phyloP scores from a whole-genome alignment of 2,888 invertebrate species.

The Coelopa pilipes region DNA sequence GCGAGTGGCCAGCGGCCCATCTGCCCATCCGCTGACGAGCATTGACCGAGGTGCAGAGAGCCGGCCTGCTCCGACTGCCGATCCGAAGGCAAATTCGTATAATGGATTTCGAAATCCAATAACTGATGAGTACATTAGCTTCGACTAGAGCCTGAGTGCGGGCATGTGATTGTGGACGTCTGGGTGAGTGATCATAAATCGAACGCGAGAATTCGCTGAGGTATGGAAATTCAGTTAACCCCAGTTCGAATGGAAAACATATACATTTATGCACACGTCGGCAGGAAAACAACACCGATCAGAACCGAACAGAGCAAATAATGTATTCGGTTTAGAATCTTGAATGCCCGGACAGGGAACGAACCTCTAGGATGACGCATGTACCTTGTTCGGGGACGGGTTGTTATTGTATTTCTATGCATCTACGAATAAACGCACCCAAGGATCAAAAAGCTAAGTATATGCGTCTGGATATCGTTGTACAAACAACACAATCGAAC shows the following conservation, averaged over 20 bases:
- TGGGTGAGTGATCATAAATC: conserved; percentile 1
- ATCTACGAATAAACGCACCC: not conserved
- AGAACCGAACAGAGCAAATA: conserved; percentile 6
- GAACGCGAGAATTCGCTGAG: conserved; percentile 28
- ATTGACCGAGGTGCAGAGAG: conserved; percentile 25
- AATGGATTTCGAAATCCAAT: conserved; percentile 24
- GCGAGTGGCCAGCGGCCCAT: too few species aligned
- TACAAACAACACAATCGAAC: too few species aligned
- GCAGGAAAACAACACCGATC: conserved; percentile 14
- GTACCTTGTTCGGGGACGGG: too few species aligned
- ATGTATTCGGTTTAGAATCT: conserved; percentile 31
- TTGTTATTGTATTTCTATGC: not conserved
- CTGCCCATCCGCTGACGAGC: not conserved
- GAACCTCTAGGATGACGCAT: conserved; percentile 16
- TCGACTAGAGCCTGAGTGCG: not conserved
- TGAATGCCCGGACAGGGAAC: not conserved
- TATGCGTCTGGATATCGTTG: not conserved
- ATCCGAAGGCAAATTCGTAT: conserved; percentile 23
- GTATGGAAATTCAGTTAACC: conserved; percentile 34
- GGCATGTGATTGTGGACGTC: conserved; percentile 19
- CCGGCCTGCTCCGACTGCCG: not conserved
- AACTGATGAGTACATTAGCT: conserved; percentile 28
- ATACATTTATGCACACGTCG: conserved; percentile 27
- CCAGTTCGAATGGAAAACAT: conserved; percentile 15
- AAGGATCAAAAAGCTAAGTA: not conserved